Conservation (phyloP, 2,113 vertebrate species). For the Spizaetus ornatus region DNA sequence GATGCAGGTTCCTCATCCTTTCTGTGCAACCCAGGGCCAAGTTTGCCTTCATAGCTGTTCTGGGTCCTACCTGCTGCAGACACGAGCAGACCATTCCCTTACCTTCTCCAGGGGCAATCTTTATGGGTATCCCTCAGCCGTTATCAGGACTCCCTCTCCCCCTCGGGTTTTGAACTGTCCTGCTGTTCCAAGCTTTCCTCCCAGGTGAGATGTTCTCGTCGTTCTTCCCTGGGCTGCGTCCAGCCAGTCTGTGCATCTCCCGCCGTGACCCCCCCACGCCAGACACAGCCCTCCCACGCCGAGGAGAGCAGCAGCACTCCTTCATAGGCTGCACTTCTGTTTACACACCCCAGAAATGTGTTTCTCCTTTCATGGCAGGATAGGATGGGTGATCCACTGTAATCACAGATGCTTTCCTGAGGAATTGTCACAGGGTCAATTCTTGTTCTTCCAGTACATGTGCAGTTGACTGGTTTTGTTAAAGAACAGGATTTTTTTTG, state of each 20-base stretch:
- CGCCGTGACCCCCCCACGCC: fast-evolving
- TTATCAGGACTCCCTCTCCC: not conserved
- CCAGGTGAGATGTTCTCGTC: not conserved
- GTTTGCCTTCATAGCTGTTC: not conserved
- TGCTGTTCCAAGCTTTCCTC: not conserved
- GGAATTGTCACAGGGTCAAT: not conserved
- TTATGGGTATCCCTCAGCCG: fast-evolving
- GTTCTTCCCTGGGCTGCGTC: not conserved
- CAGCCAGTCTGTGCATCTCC: no score
- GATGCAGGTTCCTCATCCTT: not conserved
- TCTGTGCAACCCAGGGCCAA: not conserved
- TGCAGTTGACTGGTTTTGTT: not conserved
- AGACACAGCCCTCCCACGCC: not conserved
- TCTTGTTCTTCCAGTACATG: not conserved
- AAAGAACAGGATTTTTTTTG: not conserved
- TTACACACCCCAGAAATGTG: not conserved
- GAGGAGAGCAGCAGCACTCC: not conserved
- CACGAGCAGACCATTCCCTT: not conserved
- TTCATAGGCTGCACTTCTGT: not conserved
- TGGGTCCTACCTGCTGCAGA: not conserved
- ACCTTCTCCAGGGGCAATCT: not conserved
- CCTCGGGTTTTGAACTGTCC: not conserved
- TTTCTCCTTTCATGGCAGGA: not conserved
- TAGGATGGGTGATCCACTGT: not conserved
- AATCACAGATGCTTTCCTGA: not conserved